Percentiles rank a stretch among this genome's conserved stretches.
Evolutionary conservation across 2,113 vertebrate genomes (phyloP).

Genomic region (Toxostoma redivivum): DNA sequence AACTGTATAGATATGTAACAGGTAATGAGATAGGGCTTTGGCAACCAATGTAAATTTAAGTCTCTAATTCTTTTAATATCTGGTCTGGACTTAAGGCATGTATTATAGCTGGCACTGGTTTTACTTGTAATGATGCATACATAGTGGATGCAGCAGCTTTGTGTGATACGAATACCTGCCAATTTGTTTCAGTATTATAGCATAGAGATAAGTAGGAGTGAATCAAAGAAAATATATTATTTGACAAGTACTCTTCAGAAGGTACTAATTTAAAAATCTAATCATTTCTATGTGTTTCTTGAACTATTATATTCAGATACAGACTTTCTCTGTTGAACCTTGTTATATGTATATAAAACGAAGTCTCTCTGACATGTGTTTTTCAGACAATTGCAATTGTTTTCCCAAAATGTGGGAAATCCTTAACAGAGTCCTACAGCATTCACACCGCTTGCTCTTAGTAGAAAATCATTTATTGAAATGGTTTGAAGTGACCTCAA

Average conservation of each 20-base stretch:
- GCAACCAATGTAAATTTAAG: background rate
- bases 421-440: background rate
- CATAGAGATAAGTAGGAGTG: background rate
- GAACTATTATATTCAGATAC: background rate
- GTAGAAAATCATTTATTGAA: background rate
- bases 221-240: background rate
- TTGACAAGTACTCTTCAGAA: background rate
- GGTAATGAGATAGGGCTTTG: background rate
- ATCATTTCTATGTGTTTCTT: background rate
- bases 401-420: background rate
- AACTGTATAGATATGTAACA: background rate
- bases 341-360: background rate
- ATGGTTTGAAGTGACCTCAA: background rate
- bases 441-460: fast-evolving
- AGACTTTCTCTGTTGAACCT: background rate
- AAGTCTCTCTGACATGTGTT: background rate
- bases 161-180: background rate
- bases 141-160: background rate
- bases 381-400: background rate
- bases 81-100: background rate
- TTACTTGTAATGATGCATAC: background rate
- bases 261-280: background rate
- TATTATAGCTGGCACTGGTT: background rate
- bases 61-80: background rate
- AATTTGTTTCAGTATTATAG: background rate